Evolutionary conservation across 2,888 invertebrate genomes (phyloP).

Genomic region (Platycheirus rosarum): DNA sequence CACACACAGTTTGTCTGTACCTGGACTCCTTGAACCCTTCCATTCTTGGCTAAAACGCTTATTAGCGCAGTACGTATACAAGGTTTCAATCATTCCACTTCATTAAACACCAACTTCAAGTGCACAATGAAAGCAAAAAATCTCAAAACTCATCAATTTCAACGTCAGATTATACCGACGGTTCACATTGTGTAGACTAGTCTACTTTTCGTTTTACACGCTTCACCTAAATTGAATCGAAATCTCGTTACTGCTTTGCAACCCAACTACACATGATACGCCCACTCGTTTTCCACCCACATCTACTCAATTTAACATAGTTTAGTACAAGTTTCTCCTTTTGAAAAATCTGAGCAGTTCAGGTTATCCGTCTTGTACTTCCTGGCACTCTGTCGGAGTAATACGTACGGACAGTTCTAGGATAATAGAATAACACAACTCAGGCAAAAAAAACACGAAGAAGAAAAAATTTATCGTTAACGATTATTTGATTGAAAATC

Average conservation of each 20-base stretch:
- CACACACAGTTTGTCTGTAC: neutral
- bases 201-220: constrained; percentile 21
- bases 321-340: neutral
- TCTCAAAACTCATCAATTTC: constrained; percentile 36
- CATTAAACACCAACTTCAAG: constrained; percentile 30
- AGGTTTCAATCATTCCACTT: constrained; percentile 15
- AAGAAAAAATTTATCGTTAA: constrained; percentile 37
- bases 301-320: neutral
- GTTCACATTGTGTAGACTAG: neutral
- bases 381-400: neutral
- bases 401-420: neutral
- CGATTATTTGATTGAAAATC: constrained; percentile 55
- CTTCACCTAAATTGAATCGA: constrained; percentile 44
- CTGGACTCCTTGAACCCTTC: neutral
- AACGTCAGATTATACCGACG: constrained; percentile 1
- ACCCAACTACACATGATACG: neutral
- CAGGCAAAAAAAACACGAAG: constrained; percentile 1
- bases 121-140: constrained; percentile 20
- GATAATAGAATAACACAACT: constrained; percentile 1
- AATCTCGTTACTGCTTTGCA: constrained; percentile 36
- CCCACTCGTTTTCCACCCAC: constrained; percentile 1
- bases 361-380: constrained; percentile 4
- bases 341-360: neutral
- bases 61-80: neutral
- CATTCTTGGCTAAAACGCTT: neutral